phyloP scores from a whole-genome alignment of 2,888 invertebrate genomes.

The Mythimna vitellina region DNA sequence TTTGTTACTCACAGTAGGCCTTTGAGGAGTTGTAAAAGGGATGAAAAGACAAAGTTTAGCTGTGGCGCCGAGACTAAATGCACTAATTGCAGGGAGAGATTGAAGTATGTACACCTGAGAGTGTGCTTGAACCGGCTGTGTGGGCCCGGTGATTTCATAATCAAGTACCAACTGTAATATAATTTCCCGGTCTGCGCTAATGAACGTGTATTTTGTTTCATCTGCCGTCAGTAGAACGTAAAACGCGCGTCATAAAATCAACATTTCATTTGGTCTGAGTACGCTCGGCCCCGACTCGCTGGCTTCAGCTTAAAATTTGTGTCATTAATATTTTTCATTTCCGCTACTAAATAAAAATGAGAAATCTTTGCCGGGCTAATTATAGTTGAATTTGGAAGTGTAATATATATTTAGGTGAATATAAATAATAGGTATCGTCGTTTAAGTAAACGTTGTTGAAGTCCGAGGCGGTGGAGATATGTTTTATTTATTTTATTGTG shows the following conservation, averaged over 20 bases:
- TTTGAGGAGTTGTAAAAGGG: slow-evolving; percentile 56
- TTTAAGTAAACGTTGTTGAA: slow-evolving; percentile 21
- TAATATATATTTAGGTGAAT: slow-evolving; percentile 50
- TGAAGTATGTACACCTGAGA: slow-evolving; percentile 59
- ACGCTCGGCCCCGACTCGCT: slow-evolving; percentile 67
- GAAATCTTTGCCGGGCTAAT: slow-evolving; percentile 50
- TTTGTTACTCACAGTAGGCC: slow-evolving; percentile 49
- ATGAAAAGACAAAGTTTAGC: slow-evolving; percentile 62
- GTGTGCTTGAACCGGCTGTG: slow-evolving; percentile 72
- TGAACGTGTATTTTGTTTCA: slow-evolving; percentile 89
- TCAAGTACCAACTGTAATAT: slow-evolving; percentile 85
- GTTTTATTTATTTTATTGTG: slow-evolving; percentile 74
- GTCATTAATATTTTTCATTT: slow-evolving; percentile 81
- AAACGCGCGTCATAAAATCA: slow-evolving; percentile 83
- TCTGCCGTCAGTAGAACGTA: slow-evolving; percentile 81
- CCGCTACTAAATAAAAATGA: slow-evolving; percentile 68
- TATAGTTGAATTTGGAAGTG: slow-evolving; percentile 52
- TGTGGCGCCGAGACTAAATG: slow-evolving; percentile 57
- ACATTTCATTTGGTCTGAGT: slow-evolving; percentile 82
- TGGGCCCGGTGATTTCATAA: slow-evolving; percentile 81
- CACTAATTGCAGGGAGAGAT: slow-evolving; percentile 70
- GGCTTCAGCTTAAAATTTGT: slow-evolving; percentile 78
- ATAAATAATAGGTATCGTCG: slow-evolving; percentile 28
- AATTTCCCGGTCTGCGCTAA: slow-evolving; percentile 86
- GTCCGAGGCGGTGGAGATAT: slow-evolving; percentile 35